These are phyloP conservation scores for Micromussa lordhowensis DNA, from an alignment of 92 coral and sea anemone species.

Conservation along the genomic window DNA sequence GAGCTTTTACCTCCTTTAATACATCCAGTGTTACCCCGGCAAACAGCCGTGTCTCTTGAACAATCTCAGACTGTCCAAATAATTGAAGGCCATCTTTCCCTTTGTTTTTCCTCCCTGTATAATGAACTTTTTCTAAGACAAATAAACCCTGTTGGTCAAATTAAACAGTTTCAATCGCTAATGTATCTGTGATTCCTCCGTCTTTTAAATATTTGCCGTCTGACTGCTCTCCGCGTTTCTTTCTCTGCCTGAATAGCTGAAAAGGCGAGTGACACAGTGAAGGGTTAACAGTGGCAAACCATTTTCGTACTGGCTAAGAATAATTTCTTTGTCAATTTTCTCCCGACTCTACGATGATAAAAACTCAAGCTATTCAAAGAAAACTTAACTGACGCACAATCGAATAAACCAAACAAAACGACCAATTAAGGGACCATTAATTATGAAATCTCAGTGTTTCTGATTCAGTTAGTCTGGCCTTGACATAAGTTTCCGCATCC, in stretches of 20 bases:
- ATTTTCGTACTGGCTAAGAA: background rate
- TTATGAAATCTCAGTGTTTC: background rate
- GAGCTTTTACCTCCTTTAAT: background rate
- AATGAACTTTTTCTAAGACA: conserved; percentile 10
- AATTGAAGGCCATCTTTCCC: background rate
- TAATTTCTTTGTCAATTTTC: background rate
- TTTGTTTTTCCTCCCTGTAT: background rate
- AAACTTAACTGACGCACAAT: conserved; percentile 4
- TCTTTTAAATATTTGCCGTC: background rate
- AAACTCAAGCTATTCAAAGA: background rate
- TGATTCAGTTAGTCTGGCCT: background rate
- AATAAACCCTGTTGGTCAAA: background rate
- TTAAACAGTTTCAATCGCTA: background rate
- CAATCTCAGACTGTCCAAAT: conserved; percentile 4
- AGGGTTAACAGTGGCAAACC: too few species aligned
- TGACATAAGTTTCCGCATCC: background rate
- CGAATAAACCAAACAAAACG: background rate
- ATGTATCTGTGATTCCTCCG: background rate
- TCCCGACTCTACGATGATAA: background rate
- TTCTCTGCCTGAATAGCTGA: too few species aligned
- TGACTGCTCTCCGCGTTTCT: background rate
- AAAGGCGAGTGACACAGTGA: background rate
- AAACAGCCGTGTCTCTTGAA: background rate
- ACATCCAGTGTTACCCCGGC: background rate
- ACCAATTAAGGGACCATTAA: background rate